These are phyloP conservation scores for Hemithea aestivaria DNA, from an alignment of 2,888 invertebrate genomes.

Conservation along the genomic window DNA sequence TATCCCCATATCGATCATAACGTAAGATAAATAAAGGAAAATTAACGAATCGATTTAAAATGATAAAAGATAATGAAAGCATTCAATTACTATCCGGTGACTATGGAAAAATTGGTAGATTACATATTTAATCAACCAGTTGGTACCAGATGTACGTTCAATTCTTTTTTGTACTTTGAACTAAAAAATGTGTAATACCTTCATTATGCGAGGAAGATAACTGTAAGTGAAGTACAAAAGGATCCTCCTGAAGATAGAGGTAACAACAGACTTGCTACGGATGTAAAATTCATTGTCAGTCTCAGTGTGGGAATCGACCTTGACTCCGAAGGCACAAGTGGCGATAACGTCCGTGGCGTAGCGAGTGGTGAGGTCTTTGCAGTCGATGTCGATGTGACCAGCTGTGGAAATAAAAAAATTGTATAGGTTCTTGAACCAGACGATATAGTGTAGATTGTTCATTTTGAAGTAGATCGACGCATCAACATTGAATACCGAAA, in stretches of 20 bases:
- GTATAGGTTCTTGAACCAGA: no score
- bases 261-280: constrained; percentile 64
- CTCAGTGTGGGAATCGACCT: constrained; percentile 73
- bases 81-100: no score
- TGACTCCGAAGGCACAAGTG: constrained; percentile 67
- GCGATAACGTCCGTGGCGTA: constrained; percentile 76
- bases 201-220: constrained; percentile 28
- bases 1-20: no score
- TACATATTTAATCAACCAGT: no score
- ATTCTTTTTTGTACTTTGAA: neutral
- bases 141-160: no score
- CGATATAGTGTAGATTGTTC: no score
- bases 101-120: no score
- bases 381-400: constrained; percentile 45
- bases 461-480: no score
- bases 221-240: constrained; percentile 30
- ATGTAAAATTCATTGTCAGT: constrained; percentile 74
- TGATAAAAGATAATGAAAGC: no score
- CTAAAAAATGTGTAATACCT: constrained; percentile 16
- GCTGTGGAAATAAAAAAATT: constrained; percentile 24
- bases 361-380: constrained; percentile 61
- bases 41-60: no score
- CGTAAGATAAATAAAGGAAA: no score
- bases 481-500: no score
- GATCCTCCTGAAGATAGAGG: constrained; percentile 39